Percentiles rank a stretch among this genome's conserved stretches.
These are phyloP conservation scores for Halcyon leucocephala DNA, from an alignment of 2,797 vertebrate species.

Conservation along the genomic window DNA sequence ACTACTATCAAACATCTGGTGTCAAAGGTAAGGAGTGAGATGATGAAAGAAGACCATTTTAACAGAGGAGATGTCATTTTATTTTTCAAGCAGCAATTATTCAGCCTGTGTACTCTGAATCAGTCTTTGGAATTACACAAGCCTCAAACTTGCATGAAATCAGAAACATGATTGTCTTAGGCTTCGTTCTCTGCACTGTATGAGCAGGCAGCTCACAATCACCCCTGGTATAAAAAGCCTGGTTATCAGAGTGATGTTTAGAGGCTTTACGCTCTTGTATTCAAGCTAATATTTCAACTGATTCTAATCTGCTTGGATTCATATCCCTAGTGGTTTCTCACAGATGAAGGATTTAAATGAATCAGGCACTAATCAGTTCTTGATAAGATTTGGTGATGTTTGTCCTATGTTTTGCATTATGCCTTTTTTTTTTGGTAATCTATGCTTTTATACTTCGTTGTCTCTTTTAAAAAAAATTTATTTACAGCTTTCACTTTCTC, in stretches of 20 bases:
- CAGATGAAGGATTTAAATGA: slow-evolving; percentile 37
- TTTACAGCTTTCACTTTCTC: background rate
- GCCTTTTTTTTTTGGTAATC: background rate
- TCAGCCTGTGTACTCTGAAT: background rate
- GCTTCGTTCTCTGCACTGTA: background rate
- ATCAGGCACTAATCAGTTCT: background rate
- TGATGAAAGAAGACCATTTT: background rate
- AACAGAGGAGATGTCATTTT: background rate
- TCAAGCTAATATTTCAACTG: slow-evolving; percentile 29
- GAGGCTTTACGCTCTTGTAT: background rate
- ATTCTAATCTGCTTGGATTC: slow-evolving; percentile 14
- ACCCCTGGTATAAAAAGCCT: background rate
- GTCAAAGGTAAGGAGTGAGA: background rate
- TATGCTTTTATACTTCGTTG: background rate
- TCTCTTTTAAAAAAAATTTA: background rate
- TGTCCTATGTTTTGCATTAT: background rate
- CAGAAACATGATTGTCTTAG: slow-evolving; percentile 33
- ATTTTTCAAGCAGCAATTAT: background rate
- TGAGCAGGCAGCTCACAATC: background rate
- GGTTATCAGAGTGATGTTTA: background rate
- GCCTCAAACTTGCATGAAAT: slow-evolving; percentile 17
- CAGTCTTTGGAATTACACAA: slow-evolving; percentile 1
- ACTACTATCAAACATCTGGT: background rate
- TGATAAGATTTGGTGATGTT: background rate
- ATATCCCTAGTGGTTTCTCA: background rate